Percentiles rank a stretch among this genome's conserved stretches.
Evolutionary conservation across 2,113 vertebrate genomes (phyloP).

Genomic region (Cavia porcellus): DNA sequence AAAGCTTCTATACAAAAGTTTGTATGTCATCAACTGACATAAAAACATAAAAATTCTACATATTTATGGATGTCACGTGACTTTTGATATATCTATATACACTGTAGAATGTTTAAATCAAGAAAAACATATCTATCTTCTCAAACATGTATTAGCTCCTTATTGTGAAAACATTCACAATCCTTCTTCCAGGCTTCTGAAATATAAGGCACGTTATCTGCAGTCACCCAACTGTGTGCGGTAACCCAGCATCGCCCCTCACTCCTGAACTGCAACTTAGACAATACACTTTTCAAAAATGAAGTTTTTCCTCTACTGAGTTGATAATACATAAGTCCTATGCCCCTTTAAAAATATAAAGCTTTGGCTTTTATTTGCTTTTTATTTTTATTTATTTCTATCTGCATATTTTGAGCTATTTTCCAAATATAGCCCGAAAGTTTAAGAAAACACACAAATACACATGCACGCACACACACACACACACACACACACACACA

Average conservation of each 20-base stretch:
- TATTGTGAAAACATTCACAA: neutral
- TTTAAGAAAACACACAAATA: neutral
- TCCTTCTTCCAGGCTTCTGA: neutral
- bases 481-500: neutral
- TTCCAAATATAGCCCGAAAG: neutral
- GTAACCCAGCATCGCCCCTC: neutral
- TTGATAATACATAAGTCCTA: neutral
- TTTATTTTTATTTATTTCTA: neutral
- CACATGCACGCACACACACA: neutral
- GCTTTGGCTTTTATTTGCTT: neutral
- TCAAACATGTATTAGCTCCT: neutral
- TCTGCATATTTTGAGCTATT: neutral
- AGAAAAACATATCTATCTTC: neutral
- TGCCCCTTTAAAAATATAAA: neutral
- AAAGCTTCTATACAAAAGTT: neutral
- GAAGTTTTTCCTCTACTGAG: neutral
- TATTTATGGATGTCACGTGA: neutral
- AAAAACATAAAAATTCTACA: neutral
- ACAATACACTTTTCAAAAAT: slow-evolving; percentile 8
- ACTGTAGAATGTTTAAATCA: neutral
- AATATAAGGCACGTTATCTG: neutral
- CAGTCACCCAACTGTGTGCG: neutral
- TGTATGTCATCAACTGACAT: neutral
- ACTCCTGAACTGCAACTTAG: neutral
- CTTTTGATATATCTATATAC: neutral